Conservation (phyloP, 1,140 invertebrate species). For the Atta texana region DNA sequence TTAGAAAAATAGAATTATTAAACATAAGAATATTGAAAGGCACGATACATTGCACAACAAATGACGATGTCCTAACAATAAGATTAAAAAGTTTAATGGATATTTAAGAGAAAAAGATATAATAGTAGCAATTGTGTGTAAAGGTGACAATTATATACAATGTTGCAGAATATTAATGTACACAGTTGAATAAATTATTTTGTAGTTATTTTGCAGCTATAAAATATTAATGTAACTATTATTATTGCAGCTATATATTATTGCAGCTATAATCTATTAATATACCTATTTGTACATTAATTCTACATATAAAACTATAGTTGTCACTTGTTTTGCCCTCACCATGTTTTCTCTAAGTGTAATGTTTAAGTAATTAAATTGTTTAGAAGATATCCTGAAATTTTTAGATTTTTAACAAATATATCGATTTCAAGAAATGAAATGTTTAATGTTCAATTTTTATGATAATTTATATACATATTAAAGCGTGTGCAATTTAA, state of each 20-base stretch:
- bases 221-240: too few species aligned
- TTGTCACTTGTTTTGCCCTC: too few species aligned
- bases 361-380: not conserved
- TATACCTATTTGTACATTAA: too few species aligned
- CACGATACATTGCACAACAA: conserved; percentile 28
- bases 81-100: conserved; percentile 22
- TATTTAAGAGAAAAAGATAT: not conserved
- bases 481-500: not conserved
- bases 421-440: not conserved
- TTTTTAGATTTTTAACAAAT: not conserved
- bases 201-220: too few species aligned
- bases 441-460: not conserved
- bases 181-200: too few species aligned
- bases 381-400: not conserved
- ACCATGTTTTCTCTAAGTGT: too few species aligned
- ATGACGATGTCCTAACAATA: not conserved
- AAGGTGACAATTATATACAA: too few species aligned
- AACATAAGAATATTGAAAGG: not conserved
- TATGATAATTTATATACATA: not conserved
- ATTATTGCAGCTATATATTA: too few species aligned
- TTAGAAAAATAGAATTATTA: not conserved
- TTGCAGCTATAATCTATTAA: too few species aligned
- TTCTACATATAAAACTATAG: too few species aligned
- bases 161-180: too few species aligned
- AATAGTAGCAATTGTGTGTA: too few species aligned